phyloP scores from a whole-genome alignment of 2,797 vertebrate genomes.

The Scolopax rusticola region DNA sequence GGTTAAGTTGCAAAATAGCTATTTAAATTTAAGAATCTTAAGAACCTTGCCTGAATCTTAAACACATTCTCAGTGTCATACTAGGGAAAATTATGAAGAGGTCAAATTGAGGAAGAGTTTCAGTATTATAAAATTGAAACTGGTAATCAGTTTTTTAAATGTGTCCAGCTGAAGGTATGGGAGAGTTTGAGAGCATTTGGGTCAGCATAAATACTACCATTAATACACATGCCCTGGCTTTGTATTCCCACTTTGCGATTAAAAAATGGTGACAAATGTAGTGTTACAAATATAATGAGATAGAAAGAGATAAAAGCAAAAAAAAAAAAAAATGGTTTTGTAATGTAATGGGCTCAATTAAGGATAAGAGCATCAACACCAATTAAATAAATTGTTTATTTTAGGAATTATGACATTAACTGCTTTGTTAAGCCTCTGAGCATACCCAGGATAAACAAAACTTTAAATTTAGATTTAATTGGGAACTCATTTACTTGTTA shows the following conservation, averaged over 20 bases:
- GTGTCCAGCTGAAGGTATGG: not conserved
- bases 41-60: not conserved
- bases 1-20: not conserved
- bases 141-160: not conserved
- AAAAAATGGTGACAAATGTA: not conserved
- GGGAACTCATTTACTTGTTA: not conserved
- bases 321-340: not conserved
- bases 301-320: not conserved
- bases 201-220: not conserved
- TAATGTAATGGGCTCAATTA: not conserved
- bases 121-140: not conserved
- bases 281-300: not conserved
- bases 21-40: not conserved
- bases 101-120: not conserved
- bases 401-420: not conserved
- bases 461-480: conserved; percentile 5
- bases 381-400: not conserved
- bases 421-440: not conserved
- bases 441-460: not conserved
- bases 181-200: not conserved
- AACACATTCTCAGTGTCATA: not conserved
- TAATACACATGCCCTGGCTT: not conserved
- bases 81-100: not conserved
- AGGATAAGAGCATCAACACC: not conserved
- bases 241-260: not conserved